Evolutionary conservation across 2,888 invertebrate species (phyloP).

Genomic region (Coenonympha glycerion): DNA sequence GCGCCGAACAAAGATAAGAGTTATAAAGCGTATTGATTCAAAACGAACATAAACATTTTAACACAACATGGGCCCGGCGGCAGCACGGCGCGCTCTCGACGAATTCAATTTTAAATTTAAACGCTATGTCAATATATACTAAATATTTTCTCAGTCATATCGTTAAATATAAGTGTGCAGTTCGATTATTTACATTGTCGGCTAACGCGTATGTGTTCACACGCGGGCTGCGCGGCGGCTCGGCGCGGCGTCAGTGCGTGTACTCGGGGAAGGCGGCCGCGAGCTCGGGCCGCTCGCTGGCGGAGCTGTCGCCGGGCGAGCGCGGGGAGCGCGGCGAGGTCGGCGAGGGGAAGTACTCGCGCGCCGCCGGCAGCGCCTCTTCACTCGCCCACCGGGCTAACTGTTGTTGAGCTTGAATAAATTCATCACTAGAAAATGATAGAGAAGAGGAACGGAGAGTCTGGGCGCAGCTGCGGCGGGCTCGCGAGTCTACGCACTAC

Average conservation of each 20-base stretch:
- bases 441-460: constrained; percentile 84
- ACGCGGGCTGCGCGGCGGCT: constrained; percentile 58
- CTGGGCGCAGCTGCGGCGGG: constrained; percentile 48
- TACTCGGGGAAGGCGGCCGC: constrained; percentile 59
- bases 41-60: constrained; percentile 53
- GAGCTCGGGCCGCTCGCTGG: constrained; percentile 54
- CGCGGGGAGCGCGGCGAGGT: constrained; percentile 36
- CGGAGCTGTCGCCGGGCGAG: constrained; percentile 50
- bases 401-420: constrained; percentile 98
- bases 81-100: constrained; percentile 44
- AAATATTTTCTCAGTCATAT: constrained; percentile 64
- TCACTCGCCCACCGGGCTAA: constrained; percentile 97
- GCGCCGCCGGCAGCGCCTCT: constrained; percentile 81
- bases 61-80: constrained; percentile 43
- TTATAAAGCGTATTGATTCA: constrained; percentile 70
- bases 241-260: constrained; percentile 50
- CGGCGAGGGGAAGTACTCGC: constrained; percentile 61
- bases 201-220: constrained; percentile 57
- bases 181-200: constrained; percentile 52
- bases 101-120: constrained; percentile 28
- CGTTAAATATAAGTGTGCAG: constrained; percentile 55
- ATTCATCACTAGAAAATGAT: constrained; percentile 97
- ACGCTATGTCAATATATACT: constrained; percentile 52
- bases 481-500: constrained; percentile 30
- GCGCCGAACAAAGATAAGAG: constrained; percentile 50